phyloP scores from a whole-genome alignment of 2,113 vertebrate species.

The Phoxinus phoxinus region DNA sequence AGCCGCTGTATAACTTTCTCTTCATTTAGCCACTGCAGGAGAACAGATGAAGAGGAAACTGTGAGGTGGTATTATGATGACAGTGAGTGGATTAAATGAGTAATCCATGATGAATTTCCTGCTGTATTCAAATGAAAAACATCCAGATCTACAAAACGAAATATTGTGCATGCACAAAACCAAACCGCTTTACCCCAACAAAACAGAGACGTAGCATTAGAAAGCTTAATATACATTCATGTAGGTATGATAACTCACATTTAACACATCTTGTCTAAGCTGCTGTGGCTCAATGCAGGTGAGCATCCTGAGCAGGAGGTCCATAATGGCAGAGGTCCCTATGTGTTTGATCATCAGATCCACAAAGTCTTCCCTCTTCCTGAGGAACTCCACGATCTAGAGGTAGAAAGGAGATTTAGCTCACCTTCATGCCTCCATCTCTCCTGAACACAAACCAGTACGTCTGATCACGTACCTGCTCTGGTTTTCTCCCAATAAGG shows the following conservation, averaged over 20 bases:
- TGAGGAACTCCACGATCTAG: conserved; percentile 95
- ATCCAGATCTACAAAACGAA: not conserved
- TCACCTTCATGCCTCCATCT: not conserved
- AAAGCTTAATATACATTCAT: not conserved
- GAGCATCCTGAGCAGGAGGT: conserved; percentile 94
- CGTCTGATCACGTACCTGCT: conserved; percentile 81
- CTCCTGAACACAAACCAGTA: not conserved
- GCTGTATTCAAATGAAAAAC: conserved; percentile 1
- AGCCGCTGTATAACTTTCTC: conserved; percentile 96
- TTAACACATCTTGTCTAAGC: conserved; percentile 93
- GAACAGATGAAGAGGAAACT: not conserved
- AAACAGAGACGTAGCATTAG: not conserved
- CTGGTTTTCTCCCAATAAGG: conserved; percentile 97
- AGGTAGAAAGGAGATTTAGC: conserved; percentile 47
- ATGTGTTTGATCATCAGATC: conserved; percentile 98
- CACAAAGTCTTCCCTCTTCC: conserved; percentile 94
- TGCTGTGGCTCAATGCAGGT: conserved; percentile 97
- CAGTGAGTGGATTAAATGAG: not conserved
- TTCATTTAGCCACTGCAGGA: conserved; percentile 91
- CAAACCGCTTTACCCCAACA: not conserved
- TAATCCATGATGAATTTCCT: not conserved
- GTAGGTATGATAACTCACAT: conserved; percentile 75
- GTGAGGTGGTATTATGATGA: not conserved
- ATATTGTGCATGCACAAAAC: not conserved
- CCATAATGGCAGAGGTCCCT: conserved; percentile 98